These are phyloP conservation scores for Talpa occidentalis DNA, from an alignment of 2,113 vertebrate genomes.

Conservation along the genomic window DNA sequence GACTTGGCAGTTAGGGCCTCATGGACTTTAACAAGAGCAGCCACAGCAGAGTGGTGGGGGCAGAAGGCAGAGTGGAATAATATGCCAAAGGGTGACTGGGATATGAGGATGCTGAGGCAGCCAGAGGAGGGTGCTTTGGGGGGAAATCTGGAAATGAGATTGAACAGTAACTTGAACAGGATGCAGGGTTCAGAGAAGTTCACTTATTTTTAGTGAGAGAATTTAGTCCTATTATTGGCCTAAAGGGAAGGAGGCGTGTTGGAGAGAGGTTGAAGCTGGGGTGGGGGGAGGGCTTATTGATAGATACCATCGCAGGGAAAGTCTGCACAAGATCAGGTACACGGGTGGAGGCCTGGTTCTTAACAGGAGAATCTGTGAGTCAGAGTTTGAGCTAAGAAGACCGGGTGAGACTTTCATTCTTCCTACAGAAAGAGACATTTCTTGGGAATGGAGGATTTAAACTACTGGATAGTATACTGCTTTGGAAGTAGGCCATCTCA, in stretches of 20 bases:
- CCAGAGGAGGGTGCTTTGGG: background rate
- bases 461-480: background rate
- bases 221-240: background rate
- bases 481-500: constrained; percentile 18
- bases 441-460: background rate
- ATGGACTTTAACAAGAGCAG: background rate
- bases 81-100: background rate
- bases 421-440: background rate
- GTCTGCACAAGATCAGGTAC: background rate
- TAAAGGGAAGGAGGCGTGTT: background rate
- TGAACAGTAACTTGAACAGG: background rate
- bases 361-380: background rate
- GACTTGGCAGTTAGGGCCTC: background rate
- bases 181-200: constrained; percentile 10
- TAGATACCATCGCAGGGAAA: background rate
- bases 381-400: background rate
- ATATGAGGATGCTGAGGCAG: background rate
- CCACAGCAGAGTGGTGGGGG: background rate
- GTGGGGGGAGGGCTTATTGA: background rate
- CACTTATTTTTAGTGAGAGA: constrained; percentile 24
- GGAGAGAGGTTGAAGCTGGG: background rate
- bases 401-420: background rate
- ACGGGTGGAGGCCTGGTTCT: background rate
- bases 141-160: background rate
- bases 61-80: background rate